Conservation (phyloP, 1,140 invertebrate species). For the Helicoverpa armigera region DNA sequence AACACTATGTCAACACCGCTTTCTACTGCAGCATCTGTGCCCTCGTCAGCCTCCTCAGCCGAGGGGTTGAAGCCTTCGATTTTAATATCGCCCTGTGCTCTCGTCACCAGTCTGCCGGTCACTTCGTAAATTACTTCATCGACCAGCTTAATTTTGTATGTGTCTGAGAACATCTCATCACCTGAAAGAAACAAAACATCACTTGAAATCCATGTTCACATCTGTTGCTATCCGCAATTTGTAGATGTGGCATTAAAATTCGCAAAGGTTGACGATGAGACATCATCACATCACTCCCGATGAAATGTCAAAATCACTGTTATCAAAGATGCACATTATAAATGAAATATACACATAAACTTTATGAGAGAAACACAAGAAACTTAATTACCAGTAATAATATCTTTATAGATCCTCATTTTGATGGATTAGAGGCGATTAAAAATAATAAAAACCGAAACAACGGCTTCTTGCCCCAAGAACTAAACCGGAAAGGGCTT, state of each 20-base stretch:
- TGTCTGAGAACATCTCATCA: slow-evolving; percentile 99
- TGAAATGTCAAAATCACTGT: slow-evolving; percentile 80
- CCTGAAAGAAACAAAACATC: slow-evolving; percentile 87
- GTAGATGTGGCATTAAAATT: slow-evolving; percentile 76
- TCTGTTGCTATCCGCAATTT: slow-evolving; percentile 37
- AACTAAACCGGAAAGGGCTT: slow-evolving; percentile 88
- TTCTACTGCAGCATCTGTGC: slow-evolving; percentile 91
- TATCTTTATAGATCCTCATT: slow-evolving; percentile 98
- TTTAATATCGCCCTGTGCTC: slow-evolving; percentile 92
- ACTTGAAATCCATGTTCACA: slow-evolving; percentile 31
- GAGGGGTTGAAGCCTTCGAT: slow-evolving; percentile 97
- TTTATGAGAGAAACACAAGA: slow-evolving; percentile 53
- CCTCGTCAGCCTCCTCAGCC: slow-evolving; percentile 96
- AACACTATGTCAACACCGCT: slow-evolving; percentile 97
- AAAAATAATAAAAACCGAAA: slow-evolving; percentile 89
- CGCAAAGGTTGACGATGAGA: slow-evolving; percentile 60
- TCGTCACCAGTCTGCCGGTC: slow-evolving; percentile 93
- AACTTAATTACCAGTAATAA: slow-evolving; percentile 93
- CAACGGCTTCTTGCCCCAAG: slow-evolving; percentile 87
- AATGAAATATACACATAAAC: slow-evolving; percentile 61
- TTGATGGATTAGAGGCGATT: slow-evolving; percentile 91
- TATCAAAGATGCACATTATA: slow-evolving; percentile 58
- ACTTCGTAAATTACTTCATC: slow-evolving; percentile 98
- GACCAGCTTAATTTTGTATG: slow-evolving; percentile 97
- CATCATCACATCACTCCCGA: slow-evolving; percentile 58